These are phyloP conservation scores for Scopus umbretta DNA, from an alignment of 2,113 vertebrate species.

Conservation along the genomic window DNA sequence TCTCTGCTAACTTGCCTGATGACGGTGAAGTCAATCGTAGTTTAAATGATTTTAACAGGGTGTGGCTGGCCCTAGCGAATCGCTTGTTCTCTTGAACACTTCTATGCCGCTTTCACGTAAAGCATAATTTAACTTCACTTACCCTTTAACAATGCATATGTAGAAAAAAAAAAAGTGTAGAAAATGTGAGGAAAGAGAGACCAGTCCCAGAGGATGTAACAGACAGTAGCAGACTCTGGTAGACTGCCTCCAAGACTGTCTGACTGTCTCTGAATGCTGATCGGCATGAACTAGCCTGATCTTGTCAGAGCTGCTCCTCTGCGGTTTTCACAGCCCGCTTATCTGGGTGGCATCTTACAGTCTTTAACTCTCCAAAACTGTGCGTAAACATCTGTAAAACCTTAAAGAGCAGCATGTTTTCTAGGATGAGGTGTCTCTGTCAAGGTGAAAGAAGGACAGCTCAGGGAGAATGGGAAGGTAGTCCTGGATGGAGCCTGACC, in stretches of 20 bases:
- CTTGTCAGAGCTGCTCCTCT: not conserved
- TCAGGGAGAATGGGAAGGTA: not conserved
- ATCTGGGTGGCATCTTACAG: not conserved
- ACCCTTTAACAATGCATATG: not conserved
- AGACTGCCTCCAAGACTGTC: not conserved
- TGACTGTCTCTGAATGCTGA: not conserved
- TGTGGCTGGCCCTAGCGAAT: not conserved
- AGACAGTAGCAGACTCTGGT: not conserved
- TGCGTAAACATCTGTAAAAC: not conserved
- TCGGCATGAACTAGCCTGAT: not conserved
- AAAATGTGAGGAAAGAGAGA: not conserved
- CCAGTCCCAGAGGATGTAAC: not conserved
- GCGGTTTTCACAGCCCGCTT: not conserved
- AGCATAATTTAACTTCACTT: not conserved
- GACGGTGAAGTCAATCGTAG: not conserved
- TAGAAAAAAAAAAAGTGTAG: not conserved
- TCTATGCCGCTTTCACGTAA: not conserved
- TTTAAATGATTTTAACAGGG: not conserved
- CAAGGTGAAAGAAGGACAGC: not conserved
- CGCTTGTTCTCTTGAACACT: not conserved
- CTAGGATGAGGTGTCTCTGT: not conserved
- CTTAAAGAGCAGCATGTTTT: not conserved
- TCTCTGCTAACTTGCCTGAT: not conserved
- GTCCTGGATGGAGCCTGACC: not conserved
- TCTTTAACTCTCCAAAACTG: not conserved